Conservation (phyloP, 2,113 vertebrate species). For the Panthera leo region DNA sequence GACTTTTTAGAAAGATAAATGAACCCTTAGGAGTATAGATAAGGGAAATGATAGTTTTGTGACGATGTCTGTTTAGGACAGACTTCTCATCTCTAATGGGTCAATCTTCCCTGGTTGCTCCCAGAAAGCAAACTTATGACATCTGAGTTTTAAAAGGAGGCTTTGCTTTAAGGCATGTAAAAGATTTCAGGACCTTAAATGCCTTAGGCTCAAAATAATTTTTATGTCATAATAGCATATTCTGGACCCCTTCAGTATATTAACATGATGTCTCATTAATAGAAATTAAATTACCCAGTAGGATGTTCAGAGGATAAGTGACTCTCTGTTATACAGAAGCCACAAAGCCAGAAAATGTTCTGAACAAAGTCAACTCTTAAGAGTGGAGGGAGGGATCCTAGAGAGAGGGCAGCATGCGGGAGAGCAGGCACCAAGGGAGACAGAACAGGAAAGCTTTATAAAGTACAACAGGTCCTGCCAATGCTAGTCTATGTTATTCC, state of each 20-base stretch:
- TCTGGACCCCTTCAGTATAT: background rate
- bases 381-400: background rate
- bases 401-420: background rate
- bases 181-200: background rate
- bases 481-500: background rate
- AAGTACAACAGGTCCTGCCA: background rate
- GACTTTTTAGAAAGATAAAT: background rate
- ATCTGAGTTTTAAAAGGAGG: background rate
- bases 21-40: background rate
- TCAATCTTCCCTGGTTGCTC: background rate
- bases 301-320: background rate
- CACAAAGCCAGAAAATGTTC: background rate
- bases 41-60: background rate
- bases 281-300: background rate
- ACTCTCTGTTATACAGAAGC: background rate
- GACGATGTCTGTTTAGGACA: background rate
- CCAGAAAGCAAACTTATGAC: background rate
- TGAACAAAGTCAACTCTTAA: background rate
- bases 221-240: background rate
- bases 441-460: background rate
- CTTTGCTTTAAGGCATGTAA: background rate
- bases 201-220: background rate
- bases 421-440: background rate
- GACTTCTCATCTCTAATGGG: background rate
- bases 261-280: background rate